These are phyloP conservation scores for Notamacropus eugenii DNA, from an alignment of 2,797 vertebrate genomes.

Conservation along the genomic window DNA sequence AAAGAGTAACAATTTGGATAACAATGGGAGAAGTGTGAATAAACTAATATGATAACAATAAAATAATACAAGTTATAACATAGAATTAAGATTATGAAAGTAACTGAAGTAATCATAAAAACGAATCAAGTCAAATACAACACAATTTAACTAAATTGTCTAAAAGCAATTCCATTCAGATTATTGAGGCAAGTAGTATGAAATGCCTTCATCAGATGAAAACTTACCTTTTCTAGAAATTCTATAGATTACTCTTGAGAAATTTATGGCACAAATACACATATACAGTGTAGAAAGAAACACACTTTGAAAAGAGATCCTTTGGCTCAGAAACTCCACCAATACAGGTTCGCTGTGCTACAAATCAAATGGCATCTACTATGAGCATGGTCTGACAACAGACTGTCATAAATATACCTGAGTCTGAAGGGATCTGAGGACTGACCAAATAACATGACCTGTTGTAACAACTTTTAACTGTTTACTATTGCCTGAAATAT, in stretches of 20 bases:
- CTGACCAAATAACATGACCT: not conserved
- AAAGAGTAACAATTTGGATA: not conserved
- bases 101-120: not conserved
- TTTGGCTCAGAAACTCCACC: not conserved
- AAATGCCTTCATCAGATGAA: constrained; percentile 18
- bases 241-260: not conserved
- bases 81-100: not conserved
- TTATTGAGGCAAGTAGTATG: not conserved
- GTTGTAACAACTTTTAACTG: constrained; percentile 30
- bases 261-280: constrained; percentile 1
- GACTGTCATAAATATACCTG: constrained; percentile 8
- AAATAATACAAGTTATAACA: not conserved
- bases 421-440: constrained; percentile 36
- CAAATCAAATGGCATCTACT: not conserved
- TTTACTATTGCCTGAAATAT: not conserved
- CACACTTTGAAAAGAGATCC: constrained; percentile 3
- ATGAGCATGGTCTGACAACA: not conserved
- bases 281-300: constrained; percentile 12
- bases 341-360: not conserved
- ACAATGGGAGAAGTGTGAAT: not conserved
- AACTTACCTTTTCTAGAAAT: constrained; percentile 29
- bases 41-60: not conserved
- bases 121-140: not conserved
- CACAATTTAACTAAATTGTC: not conserved
- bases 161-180: not conserved